phyloP scores from a whole-genome alignment of 1,140 invertebrate species.

The Calycopis cecrops region DNA sequence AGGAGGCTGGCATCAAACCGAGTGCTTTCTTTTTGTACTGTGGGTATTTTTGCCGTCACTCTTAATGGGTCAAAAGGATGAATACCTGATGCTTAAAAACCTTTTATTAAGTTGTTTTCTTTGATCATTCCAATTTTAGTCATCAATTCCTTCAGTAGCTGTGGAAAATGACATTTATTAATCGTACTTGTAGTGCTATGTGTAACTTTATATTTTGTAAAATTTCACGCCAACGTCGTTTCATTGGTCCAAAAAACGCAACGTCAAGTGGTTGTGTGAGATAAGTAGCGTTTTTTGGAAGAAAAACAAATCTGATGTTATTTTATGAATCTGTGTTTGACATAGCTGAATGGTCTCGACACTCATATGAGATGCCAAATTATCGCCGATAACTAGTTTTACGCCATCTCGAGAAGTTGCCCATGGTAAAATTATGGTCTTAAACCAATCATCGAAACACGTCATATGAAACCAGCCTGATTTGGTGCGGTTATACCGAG shows the following conservation, averaged over 20 bases:
- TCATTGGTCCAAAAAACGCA: slow-evolving; percentile 49
- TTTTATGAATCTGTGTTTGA: too few relatives aligned
- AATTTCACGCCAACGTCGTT: slow-evolving; percentile 44
- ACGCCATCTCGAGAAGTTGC: slow-evolving; percentile 18
- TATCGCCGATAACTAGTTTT: slow-evolving; percentile 28
- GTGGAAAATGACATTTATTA: slow-evolving; percentile 12
- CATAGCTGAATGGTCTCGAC: slow-evolving; percentile 1
- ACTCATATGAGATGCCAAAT: slow-evolving; percentile 41
- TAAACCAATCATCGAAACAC: slow-evolving; percentile 54
- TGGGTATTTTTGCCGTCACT: slow-evolving; percentile 5
- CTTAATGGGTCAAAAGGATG: neutral
- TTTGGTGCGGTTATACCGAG: slow-evolving; percentile 44
- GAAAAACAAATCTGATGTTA: slow-evolving; percentile 27
- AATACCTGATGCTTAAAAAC: slow-evolving; percentile 6
- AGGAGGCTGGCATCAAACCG: neutral
- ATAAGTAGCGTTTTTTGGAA: slow-evolving; percentile 51
- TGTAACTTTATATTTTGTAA: slow-evolving; percentile 37
- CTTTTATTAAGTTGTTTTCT: neutral
- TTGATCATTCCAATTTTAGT: neutral
- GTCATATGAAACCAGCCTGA: slow-evolving; percentile 55
- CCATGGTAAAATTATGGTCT: slow-evolving; percentile 29
- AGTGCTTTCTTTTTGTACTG: neutral
- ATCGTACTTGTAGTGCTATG: neutral
- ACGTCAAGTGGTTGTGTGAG: slow-evolving; percentile 39
- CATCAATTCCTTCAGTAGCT: slow-evolving; percentile 4